phyloP scores from a whole-genome alignment of 2,797 vertebrate species.

The Falco columbarius region DNA sequence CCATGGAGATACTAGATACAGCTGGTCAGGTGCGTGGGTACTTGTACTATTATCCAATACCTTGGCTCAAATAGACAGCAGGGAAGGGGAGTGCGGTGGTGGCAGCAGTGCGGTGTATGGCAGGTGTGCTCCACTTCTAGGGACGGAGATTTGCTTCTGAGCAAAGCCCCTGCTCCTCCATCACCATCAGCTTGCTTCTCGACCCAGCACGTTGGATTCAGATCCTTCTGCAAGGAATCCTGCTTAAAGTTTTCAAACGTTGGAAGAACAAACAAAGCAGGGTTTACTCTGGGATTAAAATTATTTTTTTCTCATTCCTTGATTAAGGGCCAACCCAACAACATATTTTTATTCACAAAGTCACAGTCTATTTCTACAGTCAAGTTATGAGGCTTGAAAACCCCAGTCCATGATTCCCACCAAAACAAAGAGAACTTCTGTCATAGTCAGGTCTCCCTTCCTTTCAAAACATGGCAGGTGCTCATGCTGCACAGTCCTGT shows the following conservation, averaged over 20 bases:
- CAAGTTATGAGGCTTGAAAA: not conserved
- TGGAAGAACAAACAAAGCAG: not conserved
- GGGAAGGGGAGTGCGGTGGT: not conserved
- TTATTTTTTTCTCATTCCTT: not conserved
- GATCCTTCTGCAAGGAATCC: not conserved
- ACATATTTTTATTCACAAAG: not conserved
- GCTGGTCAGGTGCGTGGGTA: constrained; percentile 90
- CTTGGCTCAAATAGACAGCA: not conserved
- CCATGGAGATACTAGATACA: constrained; percentile 98
- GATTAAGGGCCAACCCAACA: not conserved
- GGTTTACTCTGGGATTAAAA: not conserved
- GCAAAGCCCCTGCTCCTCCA: not conserved
- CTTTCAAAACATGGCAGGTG: not conserved
- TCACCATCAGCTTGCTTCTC: not conserved
- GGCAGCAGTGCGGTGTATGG: not conserved
- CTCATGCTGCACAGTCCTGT: not conserved
- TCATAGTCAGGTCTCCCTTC: not conserved
- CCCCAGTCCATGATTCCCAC: not conserved
- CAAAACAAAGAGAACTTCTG: not conserved
- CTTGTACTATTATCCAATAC: not conserved
- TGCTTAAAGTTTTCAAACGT: not conserved
- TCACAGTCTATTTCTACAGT: not conserved
- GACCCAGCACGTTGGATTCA: not conserved
- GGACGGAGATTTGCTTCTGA: not conserved
- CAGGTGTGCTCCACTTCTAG: not conserved